Evolutionary conservation across 2,113 vertebrate species (phyloP).

Genomic region (Cyphomyrus discorhynchus): DNA sequence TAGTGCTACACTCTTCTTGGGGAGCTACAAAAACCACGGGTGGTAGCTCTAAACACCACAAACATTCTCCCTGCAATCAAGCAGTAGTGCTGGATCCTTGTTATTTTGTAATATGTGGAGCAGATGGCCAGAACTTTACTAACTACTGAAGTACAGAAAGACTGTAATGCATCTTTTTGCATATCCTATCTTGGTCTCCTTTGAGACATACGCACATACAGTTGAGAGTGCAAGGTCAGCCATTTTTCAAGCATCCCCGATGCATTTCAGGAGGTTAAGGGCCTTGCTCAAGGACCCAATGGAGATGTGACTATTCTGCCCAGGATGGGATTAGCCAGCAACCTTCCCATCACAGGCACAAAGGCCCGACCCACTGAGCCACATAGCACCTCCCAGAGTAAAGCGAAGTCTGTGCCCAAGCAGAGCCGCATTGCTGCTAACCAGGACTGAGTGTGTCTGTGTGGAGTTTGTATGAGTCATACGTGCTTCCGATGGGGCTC

Average conservation of each 20-base stretch:
- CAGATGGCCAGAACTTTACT: background rate
- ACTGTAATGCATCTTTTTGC: background rate
- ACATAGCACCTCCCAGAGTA: background rate
- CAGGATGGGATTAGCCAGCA: background rate
- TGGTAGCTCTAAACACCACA: background rate
- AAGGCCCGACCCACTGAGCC: background rate
- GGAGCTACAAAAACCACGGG: background rate
- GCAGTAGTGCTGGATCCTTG: background rate
- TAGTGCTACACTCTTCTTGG: background rate
- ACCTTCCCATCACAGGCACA: background rate
- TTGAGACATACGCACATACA: background rate
- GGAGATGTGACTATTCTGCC: background rate
- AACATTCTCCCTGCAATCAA: background rate
- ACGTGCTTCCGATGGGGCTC: background rate
- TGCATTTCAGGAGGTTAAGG: background rate
- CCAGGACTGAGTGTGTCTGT: background rate
- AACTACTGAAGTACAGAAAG: background rate
- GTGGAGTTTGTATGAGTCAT: background rate
- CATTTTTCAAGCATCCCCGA: background rate
- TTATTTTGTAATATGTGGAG: background rate
- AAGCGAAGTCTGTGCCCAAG: background rate
- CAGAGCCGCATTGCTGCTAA: background rate
- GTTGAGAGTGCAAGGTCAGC: background rate
- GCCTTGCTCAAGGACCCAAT: background rate
- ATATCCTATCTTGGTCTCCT: background rate